A percentile compares a stretch with the other conserved stretches of the same genome.
Evolutionary conservation across 2,797 vertebrate species (phyloP).

Genomic region (Toxotes lorentzi): DNA sequence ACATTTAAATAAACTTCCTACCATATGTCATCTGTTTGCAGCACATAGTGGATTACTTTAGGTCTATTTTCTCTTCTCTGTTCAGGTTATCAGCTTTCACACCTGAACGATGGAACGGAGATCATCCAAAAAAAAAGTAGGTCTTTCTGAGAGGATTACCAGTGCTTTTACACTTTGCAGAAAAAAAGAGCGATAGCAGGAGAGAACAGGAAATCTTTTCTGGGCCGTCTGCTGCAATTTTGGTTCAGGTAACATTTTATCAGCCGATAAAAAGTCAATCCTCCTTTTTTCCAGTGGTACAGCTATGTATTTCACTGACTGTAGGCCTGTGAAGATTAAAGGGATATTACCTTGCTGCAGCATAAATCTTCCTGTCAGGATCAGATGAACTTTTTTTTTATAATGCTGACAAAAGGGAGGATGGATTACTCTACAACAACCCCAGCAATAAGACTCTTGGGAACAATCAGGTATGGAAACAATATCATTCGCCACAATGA

Average conservation of each 20-base stretch:
- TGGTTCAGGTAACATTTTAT: constrained; percentile 19
- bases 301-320: constrained; percentile 21
- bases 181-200: background rate
- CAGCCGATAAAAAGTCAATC: constrained; percentile 23
- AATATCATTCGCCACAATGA: constrained; percentile 1
- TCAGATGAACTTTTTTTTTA: constrained; percentile 41
- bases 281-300: background rate
- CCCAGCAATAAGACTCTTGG: constrained; percentile 29
- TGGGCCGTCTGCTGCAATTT: background rate
- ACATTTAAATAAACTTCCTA: constrained; percentile 18
- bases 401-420: constrained; percentile 37
- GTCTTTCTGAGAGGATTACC: background rate
- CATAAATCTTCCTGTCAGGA: constrained; percentile 52
- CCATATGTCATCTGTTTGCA: background rate
- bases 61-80: background rate
- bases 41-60: background rate
- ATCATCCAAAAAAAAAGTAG: background rate
- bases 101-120: background rate
- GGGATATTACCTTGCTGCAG: constrained; percentile 34
- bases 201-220: constrained; percentile 7
- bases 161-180: constrained; percentile 1
- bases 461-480: constrained; percentile 22
- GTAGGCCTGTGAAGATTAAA: constrained; percentile 28
- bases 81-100: constrained; percentile 10
- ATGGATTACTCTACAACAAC: constrained; percentile 29